These are phyloP conservation scores for Agonopterix heracliana DNA, from an alignment of 2,888 invertebrate genomes.

Conservation along the genomic window DNA sequence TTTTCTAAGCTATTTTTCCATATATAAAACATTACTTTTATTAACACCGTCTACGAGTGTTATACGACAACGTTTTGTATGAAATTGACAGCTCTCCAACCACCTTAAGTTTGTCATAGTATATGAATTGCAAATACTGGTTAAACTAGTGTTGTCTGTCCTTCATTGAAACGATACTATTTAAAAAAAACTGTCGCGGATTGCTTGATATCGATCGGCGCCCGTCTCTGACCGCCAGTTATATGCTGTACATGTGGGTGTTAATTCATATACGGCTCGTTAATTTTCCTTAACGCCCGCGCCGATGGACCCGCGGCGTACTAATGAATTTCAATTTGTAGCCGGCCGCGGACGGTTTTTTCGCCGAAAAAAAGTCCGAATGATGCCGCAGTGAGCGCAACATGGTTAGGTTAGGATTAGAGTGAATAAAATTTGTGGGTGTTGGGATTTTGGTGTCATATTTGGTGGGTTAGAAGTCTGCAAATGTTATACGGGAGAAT, in stretches of 20 bases:
- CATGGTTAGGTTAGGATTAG: conserved; percentile 25
- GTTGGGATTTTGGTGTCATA: neutral
- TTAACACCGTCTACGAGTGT: too few species aligned
- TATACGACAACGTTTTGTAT: too few species aligned
- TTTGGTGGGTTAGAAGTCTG: neutral
- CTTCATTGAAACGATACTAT: conserved; percentile 6
- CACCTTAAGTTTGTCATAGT: too few species aligned
- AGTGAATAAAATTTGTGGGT: conserved; percentile 14
- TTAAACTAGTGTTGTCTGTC: too few species aligned
- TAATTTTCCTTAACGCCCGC: conserved; percentile 69
- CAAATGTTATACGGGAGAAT: neutral
- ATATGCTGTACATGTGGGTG: conserved; percentile 34
- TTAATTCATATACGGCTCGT: conserved; percentile 69
- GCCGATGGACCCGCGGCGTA: conserved; percentile 46
- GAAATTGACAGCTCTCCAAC: too few species aligned
- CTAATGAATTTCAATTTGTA: conserved; percentile 74
- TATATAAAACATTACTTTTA: too few species aligned
- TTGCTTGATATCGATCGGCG: conserved; percentile 36
- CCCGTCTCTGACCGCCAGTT: conserved; percentile 14
- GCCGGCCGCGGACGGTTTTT: conserved; percentile 36
- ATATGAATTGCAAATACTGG: too few species aligned
- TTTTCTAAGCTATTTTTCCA: too few species aligned
- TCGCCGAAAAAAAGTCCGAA: conserved; percentile 35
- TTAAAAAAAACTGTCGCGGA: conserved; percentile 36
- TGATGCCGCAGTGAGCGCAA: conserved; percentile 12